Evolutionary conservation across 2,797 vertebrate genomes (phyloP).

Genomic region (Rhynchonycteris naso): DNA sequence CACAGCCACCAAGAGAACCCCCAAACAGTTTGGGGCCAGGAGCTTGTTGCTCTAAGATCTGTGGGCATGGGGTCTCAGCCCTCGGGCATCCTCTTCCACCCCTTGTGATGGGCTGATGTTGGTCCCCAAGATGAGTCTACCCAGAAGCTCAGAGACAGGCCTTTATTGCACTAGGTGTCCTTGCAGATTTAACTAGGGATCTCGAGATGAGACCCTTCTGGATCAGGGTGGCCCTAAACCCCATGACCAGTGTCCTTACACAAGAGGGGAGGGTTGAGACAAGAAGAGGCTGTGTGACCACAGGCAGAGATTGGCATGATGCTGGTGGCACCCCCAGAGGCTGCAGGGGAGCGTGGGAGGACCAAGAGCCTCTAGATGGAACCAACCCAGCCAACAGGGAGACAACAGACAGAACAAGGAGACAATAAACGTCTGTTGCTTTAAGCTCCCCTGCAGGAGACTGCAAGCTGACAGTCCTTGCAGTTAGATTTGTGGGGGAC

Average conservation of each 20-base stretch:
- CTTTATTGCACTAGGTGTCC: fast-evolving
- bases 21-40: fast-evolving
- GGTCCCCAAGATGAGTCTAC: background rate
- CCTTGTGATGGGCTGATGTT: fast-evolving
- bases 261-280: too few species aligned
- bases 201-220: background rate
- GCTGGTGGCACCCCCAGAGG: too few species aligned
- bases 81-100: fast-evolving
- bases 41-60: fast-evolving
- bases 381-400: fast-evolving
- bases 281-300: fast-evolving
- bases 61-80: fast-evolving
- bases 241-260: fast-evolving
- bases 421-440: too few species aligned
- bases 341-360: too few species aligned
- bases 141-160: fast-evolving
- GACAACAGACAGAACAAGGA: too few species aligned
- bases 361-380: background rate
- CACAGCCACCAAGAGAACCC: background rate
- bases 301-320: background rate
- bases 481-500: too few species aligned
- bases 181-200: fast-evolving
- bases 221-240: fast-evolving
- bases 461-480: too few species aligned
- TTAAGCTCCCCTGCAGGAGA: too few species aligned